Evolutionary conservation across 1,140 invertebrate genomes (phyloP).

Genomic region (Caerostris extrusa): DNA sequence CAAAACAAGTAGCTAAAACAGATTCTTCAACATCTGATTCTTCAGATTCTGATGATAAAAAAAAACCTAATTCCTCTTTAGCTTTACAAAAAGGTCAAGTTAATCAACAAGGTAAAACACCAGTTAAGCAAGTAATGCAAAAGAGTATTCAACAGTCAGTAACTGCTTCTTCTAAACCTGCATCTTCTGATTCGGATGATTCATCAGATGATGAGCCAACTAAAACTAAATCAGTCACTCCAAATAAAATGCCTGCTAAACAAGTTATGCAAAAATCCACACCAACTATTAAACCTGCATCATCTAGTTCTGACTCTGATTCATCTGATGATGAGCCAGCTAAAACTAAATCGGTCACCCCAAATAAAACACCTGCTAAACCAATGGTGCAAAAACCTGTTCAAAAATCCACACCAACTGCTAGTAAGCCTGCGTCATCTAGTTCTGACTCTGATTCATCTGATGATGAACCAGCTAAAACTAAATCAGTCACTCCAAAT

Average conservation of each 20-base stretch:
- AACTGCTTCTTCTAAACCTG: not conserved
- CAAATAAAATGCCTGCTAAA: not conserved
- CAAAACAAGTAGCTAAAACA: not conserved
- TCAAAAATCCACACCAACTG: not conserved
- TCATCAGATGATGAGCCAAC: not conserved
- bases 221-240: not conserved
- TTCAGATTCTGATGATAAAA: constrained; percentile 37
- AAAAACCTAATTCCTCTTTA: not conserved
- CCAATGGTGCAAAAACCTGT: not conserved
- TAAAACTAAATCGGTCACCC: not conserved
- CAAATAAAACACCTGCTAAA: not conserved
- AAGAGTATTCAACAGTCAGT: not conserved
- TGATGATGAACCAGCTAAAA: not conserved
- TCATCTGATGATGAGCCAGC: constrained; percentile 15
- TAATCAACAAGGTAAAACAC: not conserved
- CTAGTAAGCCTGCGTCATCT: not conserved
- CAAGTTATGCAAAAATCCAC: not conserved
- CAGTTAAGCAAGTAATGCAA: not conserved
- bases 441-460: constrained; percentile 53
- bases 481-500: not conserved
- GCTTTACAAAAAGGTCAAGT: not conserved
- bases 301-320: constrained; percentile 34
- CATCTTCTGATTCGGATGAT: constrained; percentile 43
- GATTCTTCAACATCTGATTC: not conserved
- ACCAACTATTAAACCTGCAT: not conserved